phyloP scores from a whole-genome alignment of 2,113 vertebrate species.

The Dicrurus megarhynchus region DNA sequence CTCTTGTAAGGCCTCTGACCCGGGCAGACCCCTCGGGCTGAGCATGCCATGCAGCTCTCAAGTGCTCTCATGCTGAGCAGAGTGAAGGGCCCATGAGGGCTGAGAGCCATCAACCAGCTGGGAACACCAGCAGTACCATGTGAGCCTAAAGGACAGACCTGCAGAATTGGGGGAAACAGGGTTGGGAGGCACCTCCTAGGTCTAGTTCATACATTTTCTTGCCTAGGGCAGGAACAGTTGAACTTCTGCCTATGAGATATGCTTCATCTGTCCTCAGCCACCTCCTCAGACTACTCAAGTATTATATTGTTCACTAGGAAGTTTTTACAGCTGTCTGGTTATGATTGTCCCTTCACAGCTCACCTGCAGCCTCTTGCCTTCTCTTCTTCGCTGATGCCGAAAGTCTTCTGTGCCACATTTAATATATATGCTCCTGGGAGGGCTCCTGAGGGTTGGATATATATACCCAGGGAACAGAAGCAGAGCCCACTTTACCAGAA shows the following conservation, averaged over 20 bases:
- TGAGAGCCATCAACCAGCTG: background rate
- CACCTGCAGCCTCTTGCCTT: background rate
- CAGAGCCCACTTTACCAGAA: background rate
- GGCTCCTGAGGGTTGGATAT: background rate
- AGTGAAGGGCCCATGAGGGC: background rate
- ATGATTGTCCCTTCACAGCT: background rate
- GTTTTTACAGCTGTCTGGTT: background rate
- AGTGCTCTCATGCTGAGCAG: background rate
- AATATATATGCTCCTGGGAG: background rate
- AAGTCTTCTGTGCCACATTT: background rate
- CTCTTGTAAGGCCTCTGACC: background rate
- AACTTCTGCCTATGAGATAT: background rate
- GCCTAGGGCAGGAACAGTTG: background rate
- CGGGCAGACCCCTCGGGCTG: accelerated
- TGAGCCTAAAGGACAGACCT: background rate
- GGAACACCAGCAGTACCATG: accelerated
- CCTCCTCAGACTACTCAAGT: background rate
- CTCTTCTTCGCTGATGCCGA: accelerated
- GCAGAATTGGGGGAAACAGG: background rate
- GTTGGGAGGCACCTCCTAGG: background rate
- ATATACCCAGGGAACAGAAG: background rate
- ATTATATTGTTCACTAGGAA: background rate
- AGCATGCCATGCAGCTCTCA: accelerated
- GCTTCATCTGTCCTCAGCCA: background rate
- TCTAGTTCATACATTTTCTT: background rate